A percentile compares a stretch with the other conserved stretches of the same genome.
phyloP scores from a whole-genome alignment of 2,797 vertebrate genomes.

The Pseudomugil gertrudae region DNA sequence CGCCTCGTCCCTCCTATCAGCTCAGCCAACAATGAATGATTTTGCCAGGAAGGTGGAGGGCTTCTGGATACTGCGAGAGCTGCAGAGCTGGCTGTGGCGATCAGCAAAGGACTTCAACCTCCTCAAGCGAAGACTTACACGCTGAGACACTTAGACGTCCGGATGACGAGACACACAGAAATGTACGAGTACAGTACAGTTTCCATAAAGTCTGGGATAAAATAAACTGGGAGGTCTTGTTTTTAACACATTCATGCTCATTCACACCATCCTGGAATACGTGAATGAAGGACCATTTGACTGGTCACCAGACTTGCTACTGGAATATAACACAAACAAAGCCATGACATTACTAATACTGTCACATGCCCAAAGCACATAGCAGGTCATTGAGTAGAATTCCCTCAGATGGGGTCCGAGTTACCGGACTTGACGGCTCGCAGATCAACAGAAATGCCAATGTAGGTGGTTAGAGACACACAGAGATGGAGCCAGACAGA shows the following conservation, averaged over 20 bases:
- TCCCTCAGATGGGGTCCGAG: conserved; percentile 53
- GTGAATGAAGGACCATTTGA: conserved; percentile 65
- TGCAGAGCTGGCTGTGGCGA: conserved; percentile 97
- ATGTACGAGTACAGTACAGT: conserved; percentile 22
- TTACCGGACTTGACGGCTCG: conserved; percentile 73
- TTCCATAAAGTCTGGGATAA: conserved; percentile 50
- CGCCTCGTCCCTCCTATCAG: conserved; percentile 58
- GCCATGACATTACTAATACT: conserved; percentile 60
- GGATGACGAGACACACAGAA: conserved; percentile 21
- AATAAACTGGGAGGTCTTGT: conserved; percentile 32
- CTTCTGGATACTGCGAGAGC: conserved; percentile 95
- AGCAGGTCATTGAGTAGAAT: conserved; percentile 70
- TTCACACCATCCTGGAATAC: conserved; percentile 67
- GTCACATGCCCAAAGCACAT: conserved; percentile 59
- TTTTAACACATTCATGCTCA: conserved; percentile 46
- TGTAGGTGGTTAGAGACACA: conserved; percentile 68
- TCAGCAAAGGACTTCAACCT: conserved; percentile 97
- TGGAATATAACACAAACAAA: conserved; percentile 70
- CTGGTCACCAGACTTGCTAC: conserved; percentile 61
- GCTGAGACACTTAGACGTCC: conserved; percentile 43
- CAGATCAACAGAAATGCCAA: conserved; percentile 73
- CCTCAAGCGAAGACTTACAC: conserved; percentile 87
- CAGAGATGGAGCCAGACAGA: conserved; percentile 31
- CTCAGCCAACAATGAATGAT: conserved; percentile 85
- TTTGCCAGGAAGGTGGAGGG: conserved; percentile 96